Base-by-base conservation (phyloP, 2,888 invertebrate genomes). In the Margaritifera margaritifera region DNA sequence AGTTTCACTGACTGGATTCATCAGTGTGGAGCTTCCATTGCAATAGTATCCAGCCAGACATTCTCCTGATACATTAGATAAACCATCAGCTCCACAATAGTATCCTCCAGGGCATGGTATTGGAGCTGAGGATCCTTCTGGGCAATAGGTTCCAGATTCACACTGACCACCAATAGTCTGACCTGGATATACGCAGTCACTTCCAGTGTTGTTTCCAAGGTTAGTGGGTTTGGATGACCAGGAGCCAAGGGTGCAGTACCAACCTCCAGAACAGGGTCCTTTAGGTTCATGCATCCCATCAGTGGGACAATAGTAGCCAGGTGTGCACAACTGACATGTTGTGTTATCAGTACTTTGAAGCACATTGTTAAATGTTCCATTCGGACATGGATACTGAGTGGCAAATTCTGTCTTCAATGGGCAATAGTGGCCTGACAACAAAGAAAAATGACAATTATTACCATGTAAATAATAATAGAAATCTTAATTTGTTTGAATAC, bases 41-140 rank as follows among this genome's bases (percentile, higher is more conserved):
- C 89, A 89, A 75, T 84, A 88, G 65, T 86, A 86, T 18, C 88
- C 88, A 52, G 86, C 83, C 42, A 73, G 50, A 74, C 89, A 89
- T 6, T 79, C 75, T 55, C 84, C 87, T 31, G 83, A 81, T 1
- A 81, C 85, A 59, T 72, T 75, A 24, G 79, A 69, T 27, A 87
- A 76, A 56, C 81, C 86, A 72, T 82, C 82, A 18, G 74, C 71
- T 20, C 75, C 82, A 77, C 88, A 88, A 72, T 85, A 88, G 57
- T 78, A 82, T 27, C 88, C 88, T 65, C 81, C 79, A 18, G 80
- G 77, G 69, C 88, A 88, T 25, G 79, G 78, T 42, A 79, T 74
- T 2, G 87, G 84, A 15, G 77, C 72, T 22, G 75, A 69, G 3
- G 87, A 81, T 2, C 88, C 88, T 42, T 68, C 68, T 3, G 88